These are phyloP conservation scores for Uria aalge DNA, from an alignment of 2,113 vertebrate genomes.

Conservation along the genomic window DNA sequence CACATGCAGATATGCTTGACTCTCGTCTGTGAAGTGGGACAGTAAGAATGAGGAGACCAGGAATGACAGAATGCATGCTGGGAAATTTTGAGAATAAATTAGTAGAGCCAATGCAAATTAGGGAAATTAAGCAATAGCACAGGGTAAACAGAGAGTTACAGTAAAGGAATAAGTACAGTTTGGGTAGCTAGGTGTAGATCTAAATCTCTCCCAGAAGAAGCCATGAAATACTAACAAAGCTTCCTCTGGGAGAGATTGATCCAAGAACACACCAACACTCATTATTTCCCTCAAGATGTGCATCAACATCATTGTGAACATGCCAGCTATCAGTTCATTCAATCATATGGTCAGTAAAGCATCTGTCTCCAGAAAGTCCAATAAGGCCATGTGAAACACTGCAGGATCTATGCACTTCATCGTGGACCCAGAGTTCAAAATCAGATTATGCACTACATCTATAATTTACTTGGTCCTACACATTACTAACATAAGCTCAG, in stretches of 20 bases:
- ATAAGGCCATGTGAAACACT: not conserved
- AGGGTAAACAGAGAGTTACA: not conserved
- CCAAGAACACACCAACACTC: not conserved
- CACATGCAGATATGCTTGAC: not conserved
- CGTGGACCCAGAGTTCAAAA: not conserved
- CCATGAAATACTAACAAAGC: not conserved
- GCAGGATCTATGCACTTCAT: not conserved
- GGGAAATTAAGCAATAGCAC: not conserved
- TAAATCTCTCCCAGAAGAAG: not conserved
- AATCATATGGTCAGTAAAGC: not conserved
- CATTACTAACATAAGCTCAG: not conserved
- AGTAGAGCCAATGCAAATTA: not conserved
- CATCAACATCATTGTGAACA: not conserved
- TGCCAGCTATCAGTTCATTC: not conserved
- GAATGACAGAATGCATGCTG: not conserved
- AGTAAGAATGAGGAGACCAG: not conserved
- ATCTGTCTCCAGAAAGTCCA: not conserved
- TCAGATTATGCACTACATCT: not conserved
- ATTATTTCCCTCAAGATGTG: not conserved
- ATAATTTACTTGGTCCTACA: not conserved
- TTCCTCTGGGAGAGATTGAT: not conserved
- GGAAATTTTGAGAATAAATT: not conserved
- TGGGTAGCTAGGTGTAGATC: not conserved
- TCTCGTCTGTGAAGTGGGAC: not conserved
- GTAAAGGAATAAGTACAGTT: not conserved